Evolutionary conservation across 2,888 invertebrate genomes (phyloP).

Genomic region (Netelia fuscicornis): DNA sequence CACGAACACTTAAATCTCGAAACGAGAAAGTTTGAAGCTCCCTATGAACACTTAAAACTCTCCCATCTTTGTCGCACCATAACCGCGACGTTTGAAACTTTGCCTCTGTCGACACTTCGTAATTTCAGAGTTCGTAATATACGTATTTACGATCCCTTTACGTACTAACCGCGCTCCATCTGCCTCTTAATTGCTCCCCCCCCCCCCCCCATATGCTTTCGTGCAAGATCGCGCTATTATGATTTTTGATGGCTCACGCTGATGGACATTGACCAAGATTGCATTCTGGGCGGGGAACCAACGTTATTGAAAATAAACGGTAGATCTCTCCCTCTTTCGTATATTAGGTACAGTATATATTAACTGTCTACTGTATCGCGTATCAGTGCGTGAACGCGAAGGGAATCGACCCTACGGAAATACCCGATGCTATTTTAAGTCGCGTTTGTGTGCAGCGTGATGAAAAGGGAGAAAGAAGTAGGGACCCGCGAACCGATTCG

Average conservation of each 20-base stretch:
- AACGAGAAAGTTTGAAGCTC: no score
- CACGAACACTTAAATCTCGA: no score
- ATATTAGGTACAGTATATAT: slow-evolving; percentile 15
- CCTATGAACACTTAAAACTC: no score
- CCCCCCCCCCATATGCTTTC: slow-evolving; percentile 3
- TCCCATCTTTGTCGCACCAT: no score
- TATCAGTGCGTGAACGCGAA: slow-evolving; percentile 52
- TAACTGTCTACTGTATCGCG: slow-evolving; percentile 45
- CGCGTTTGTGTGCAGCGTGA: neutral
- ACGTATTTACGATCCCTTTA: neutral
- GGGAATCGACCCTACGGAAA: slow-evolving; percentile 66
- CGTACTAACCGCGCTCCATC: neutral
- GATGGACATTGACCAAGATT: slow-evolving; percentile 58
- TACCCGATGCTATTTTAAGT: slow-evolving; percentile 62
- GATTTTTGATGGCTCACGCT: slow-evolving; percentile 39
- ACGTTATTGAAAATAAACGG: slow-evolving; percentile 58
- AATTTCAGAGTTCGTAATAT: neutral
- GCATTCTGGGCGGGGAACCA: slow-evolving; percentile 1
- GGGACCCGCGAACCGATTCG: slow-evolving; percentile 3
- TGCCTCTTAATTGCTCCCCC: neutral
- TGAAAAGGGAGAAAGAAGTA: slow-evolving; percentile 15
- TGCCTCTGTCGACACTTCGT: neutral
- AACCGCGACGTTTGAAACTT: neutral
- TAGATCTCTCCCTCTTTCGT: slow-evolving; percentile 1
- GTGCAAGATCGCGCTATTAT: neutral